A percentile compares a stretch with the other conserved stretches of the same genome.
Conservation (phyloP, 2,888 invertebrate genomes). For the Xestia ashworthii region DNA sequence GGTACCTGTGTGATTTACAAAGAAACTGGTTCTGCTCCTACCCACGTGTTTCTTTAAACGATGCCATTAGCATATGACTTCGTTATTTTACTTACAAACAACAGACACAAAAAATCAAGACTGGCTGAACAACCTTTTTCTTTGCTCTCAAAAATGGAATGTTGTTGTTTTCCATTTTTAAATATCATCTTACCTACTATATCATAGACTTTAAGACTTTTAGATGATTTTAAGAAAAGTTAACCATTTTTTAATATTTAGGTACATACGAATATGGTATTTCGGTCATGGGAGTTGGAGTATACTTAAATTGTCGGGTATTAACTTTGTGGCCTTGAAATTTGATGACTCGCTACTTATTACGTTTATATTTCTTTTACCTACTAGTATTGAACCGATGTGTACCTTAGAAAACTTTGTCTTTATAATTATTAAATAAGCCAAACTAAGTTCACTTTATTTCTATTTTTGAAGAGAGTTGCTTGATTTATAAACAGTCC, state of each 20-base stretch:
- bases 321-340: not conserved
- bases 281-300: constrained; percentile 11
- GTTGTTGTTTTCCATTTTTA: not conserved
- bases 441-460: too few relatives aligned
- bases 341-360: not conserved
- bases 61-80: not conserved
- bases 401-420: not conserved
- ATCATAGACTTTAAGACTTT: not conserved
- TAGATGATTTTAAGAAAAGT: not conserved
- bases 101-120: constrained; percentile 5
- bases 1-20: too few relatives aligned
- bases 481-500: not conserved
- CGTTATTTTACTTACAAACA: not conserved
- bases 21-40: not conserved
- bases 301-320: not conserved
- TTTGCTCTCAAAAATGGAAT: not conserved
- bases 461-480: not conserved
- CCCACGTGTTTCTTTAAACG: not conserved
- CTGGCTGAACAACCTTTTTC: not conserved
- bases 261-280: not conserved
- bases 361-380: too few relatives aligned
- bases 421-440: too few relatives aligned
- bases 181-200: not conserved
- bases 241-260: not conserved
- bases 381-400: not conserved